A percentile compares a stretch with the other conserved stretches of the same genome.
phyloP scores from a whole-genome alignment of 2,888 invertebrate species.

The Mechanitis mazaeus region DNA sequence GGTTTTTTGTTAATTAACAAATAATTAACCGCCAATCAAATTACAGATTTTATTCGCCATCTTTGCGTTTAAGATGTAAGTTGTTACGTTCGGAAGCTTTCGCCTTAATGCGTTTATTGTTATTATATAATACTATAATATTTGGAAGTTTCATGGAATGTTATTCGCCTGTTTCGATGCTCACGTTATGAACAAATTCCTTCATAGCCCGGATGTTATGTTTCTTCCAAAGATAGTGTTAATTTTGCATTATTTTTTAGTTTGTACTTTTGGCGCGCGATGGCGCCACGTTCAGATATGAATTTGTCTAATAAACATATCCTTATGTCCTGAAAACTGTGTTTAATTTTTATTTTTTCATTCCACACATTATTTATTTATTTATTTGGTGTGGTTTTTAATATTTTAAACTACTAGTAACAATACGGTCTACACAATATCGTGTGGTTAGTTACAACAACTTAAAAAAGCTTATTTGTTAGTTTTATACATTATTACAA shows the following conservation, averaged over 20 bases:
- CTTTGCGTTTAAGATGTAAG: background rate
- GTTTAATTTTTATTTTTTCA: constrained; percentile 35
- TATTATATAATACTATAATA: constrained; percentile 37
- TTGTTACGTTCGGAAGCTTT: constrained; percentile 24
- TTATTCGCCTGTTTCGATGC: constrained; percentile 31
- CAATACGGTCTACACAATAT: too few relatives aligned
- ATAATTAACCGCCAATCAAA: too few relatives aligned
- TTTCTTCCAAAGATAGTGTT: constrained; percentile 74
- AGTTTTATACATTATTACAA: too few relatives aligned
- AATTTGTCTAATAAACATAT: constrained; percentile 75
- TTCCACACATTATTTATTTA: constrained; percentile 4
- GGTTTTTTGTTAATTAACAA: too few relatives aligned
- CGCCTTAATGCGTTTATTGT: constrained; percentile 38
- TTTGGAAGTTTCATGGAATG: constrained; percentile 41
- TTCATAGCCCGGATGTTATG: constrained; percentile 55
- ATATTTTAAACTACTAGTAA: too few relatives aligned
- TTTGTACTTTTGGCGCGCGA: constrained; percentile 46
- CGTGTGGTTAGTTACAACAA: too few relatives aligned
- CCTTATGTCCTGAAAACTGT: constrained; percentile 62
- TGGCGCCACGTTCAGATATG: constrained; percentile 51
- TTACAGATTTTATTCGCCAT: too few relatives aligned
- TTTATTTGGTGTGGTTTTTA: too few relatives aligned
- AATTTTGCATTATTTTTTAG: constrained; percentile 59
- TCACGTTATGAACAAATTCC: constrained; percentile 42
- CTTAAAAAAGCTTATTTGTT: too few relatives aligned